These are phyloP conservation scores for Rana temporaria DNA, from an alignment of 2,113 vertebrate species.

Conservation along the genomic window DNA sequence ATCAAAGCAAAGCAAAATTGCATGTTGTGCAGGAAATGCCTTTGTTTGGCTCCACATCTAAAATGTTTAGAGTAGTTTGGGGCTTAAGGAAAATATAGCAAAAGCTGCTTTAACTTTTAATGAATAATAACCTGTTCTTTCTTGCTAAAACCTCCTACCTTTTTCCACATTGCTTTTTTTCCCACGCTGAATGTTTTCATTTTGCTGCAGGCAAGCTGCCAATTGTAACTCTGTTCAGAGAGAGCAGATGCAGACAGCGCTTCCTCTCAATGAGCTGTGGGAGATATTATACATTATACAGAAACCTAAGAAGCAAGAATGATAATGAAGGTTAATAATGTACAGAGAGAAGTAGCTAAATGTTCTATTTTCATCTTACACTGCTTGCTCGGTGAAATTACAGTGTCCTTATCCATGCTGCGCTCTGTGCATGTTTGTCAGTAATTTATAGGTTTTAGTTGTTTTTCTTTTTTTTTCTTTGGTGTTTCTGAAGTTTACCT, in stretches of 20 bases:
- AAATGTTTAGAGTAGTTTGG: constrained; percentile 38
- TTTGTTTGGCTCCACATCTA: constrained; percentile 33
- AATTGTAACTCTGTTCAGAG: constrained; percentile 43
- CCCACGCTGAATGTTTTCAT: constrained; percentile 58
- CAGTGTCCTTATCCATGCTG: background rate
- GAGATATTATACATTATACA: constrained; percentile 56
- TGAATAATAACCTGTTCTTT: constrained; percentile 57
- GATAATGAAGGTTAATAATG: constrained; percentile 57
- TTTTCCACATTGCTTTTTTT: constrained; percentile 48
- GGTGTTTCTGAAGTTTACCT: constrained; percentile 20
- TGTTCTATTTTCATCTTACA: constrained; percentile 48
- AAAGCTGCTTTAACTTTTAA: constrained; percentile 42
- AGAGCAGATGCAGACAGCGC: constrained; percentile 55
- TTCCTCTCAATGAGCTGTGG: constrained; percentile 54
- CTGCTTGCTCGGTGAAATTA: constrained; percentile 1
- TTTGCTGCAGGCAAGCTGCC: constrained; percentile 55
- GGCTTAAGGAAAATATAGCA: constrained; percentile 39
- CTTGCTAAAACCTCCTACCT: constrained; percentile 54
- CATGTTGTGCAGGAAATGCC: background rate
- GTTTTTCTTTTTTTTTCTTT: constrained; percentile 4
- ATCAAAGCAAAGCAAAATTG: constrained; percentile 21
- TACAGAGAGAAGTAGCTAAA: constrained; percentile 45
- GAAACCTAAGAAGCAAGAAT: constrained; percentile 57
- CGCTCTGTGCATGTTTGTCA: constrained; percentile 24
- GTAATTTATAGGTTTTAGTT: constrained; percentile 1